These are phyloP conservation scores for Epistrophella euchroma DNA, from an alignment of 2,888 invertebrate species.

Conservation along the genomic window DNA sequence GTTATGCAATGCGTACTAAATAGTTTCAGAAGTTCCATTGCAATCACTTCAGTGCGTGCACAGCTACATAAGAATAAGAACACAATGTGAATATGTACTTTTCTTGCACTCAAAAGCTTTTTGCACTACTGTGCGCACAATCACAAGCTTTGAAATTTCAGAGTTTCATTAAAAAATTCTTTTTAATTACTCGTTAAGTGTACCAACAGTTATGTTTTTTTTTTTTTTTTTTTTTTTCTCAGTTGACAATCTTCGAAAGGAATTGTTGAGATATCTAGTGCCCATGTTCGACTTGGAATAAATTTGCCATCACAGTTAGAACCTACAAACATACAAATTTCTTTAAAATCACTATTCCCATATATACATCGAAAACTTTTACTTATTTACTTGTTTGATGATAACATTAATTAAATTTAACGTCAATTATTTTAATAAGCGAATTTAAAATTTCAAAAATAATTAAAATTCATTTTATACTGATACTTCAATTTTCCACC, in stretches of 20 bases:
- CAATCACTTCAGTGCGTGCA: no score
- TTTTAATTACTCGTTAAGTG: not conserved
- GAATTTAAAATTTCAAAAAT: not conserved
- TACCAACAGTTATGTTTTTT: not conserved
- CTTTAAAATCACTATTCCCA: not conserved
- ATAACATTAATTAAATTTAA: not conserved
- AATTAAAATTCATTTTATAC: not conserved
- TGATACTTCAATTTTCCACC: conserved; percentile 24
- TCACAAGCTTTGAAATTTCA: not conserved
- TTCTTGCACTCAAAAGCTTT: no score
- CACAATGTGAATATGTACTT: no score
- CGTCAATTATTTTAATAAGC: no score
- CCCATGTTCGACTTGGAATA: not conserved
- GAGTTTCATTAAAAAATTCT: not conserved
- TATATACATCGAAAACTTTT: not conserved
- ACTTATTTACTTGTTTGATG: not conserved
- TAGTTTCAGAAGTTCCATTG: no score
- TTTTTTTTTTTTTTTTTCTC: not conserved
- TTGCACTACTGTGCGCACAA: no score
- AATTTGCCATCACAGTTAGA: not conserved
- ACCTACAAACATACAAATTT: not conserved
- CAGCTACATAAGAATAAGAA: no score
- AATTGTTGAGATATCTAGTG: not conserved
- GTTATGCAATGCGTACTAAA: no score
- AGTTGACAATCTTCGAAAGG: not conserved